These are phyloP conservation scores for Drosophila buzzatii DNA, from an alignment of 2,888 invertebrate genomes.

Conservation along the genomic window DNA sequence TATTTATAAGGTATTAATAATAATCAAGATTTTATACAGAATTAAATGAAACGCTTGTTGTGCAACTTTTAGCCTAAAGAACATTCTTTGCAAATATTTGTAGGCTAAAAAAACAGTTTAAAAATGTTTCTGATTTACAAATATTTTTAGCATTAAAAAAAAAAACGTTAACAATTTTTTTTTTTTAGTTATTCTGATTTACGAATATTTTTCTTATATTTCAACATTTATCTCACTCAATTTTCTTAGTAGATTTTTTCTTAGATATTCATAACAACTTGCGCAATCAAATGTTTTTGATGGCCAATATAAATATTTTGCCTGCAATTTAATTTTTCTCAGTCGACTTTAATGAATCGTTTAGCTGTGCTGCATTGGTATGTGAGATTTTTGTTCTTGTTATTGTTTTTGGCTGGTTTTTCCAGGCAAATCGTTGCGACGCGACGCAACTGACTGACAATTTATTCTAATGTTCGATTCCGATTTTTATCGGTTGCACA, in stretches of 20 bases:
- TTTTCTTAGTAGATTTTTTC: not conserved
- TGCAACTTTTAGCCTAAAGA: too few relatives aligned
- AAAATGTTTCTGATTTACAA: too few relatives aligned
- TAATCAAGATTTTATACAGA: too few relatives aligned
- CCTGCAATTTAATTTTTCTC: not conserved
- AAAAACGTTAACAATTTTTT: too few relatives aligned
- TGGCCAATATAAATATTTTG: conserved; percentile 4
- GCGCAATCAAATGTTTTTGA: not conserved
- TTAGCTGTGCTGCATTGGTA: not conserved
- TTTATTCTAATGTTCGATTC: conserved; percentile 67
- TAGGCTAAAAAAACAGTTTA: too few relatives aligned
- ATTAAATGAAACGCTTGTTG: too few relatives aligned
- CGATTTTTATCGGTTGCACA: conserved; percentile 77
- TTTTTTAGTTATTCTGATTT: too few relatives aligned
- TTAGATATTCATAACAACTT: not conserved
- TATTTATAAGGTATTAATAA: too few relatives aligned
- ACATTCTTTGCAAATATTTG: too few relatives aligned
- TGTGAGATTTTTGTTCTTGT: not conserved
- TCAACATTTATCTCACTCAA: not conserved
- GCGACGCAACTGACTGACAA: conserved; percentile 45
- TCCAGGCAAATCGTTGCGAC: not conserved
- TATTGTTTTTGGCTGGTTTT: conserved; percentile 7
- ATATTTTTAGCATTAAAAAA: too few relatives aligned
- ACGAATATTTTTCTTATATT: too few relatives aligned
- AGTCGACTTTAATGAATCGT: conserved; percentile 8